These are phyloP conservation scores for Passerina amoena DNA, from an alignment of 2,113 vertebrate species.

Conservation along the genomic window DNA sequence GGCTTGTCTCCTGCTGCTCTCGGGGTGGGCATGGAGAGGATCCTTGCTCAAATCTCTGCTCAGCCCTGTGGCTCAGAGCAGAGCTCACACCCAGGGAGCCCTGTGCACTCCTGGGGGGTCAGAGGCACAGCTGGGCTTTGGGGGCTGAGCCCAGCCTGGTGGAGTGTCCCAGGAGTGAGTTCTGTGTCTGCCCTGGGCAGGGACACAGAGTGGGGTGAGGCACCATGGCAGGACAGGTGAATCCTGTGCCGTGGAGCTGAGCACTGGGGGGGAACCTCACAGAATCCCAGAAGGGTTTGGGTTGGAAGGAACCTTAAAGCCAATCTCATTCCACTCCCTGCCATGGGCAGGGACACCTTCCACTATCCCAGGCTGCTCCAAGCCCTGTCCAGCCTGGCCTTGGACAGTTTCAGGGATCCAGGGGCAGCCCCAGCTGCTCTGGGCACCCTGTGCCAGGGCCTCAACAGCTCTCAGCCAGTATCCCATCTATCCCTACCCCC, in stretches of 20 bases:
- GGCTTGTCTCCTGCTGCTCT: not conserved
- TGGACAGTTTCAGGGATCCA: not conserved
- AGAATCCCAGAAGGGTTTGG: not conserved
- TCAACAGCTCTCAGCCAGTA: rapidly evolving
- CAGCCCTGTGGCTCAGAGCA: rapidly evolving
- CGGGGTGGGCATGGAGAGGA: rapidly evolving
- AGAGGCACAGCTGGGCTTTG: not conserved
- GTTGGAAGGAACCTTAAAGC: not conserved
- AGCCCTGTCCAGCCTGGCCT: rapidly evolving
- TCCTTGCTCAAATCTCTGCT: rapidly evolving
- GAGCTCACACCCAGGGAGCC: rapidly evolving
- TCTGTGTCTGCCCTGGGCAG: not conserved
- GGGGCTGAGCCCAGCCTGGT: not conserved
- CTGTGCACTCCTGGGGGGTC: rapidly evolving
- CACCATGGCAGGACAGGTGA: not conserved
- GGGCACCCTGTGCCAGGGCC: not conserved
- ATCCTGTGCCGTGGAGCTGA: not conserved
- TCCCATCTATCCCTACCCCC: not conserved
- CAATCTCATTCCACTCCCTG: rapidly evolving
- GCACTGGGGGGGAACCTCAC: not conserved
- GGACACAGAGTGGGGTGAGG: not conserved
- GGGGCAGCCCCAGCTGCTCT: not conserved
- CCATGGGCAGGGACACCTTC: not conserved
- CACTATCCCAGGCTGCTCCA: rapidly evolving
- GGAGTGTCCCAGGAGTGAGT: not conserved